A percentile compares a stretch with the other conserved stretches of the same genome.
Conservation (phyloP, 2,113 vertebrate species). For the Micronycteris hirsuta region DNA sequence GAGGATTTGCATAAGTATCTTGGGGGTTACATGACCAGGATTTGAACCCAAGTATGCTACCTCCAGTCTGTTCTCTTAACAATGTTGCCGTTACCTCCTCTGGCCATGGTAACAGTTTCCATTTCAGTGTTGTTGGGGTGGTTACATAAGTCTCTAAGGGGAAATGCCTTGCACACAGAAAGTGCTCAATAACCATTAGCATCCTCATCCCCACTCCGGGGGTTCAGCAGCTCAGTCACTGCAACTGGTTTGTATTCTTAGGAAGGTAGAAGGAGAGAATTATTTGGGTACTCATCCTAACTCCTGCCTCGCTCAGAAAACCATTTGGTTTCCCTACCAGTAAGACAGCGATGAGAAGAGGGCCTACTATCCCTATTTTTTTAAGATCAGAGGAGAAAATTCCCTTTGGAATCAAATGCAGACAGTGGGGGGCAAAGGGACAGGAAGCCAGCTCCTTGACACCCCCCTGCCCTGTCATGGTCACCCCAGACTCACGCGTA, state of each 20-base stretch:
- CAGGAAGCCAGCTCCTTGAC: neutral
- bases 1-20: neutral
- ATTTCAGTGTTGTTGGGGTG: neutral
- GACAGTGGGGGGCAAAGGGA: neutral
- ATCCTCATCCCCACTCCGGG: neutral
- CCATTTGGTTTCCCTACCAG: neutral
- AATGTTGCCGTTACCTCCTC: neutral
- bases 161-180: neutral
- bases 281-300: neutral
- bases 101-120: neutral
- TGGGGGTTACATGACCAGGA: neutral
- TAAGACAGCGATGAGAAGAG: constrained; percentile 8
- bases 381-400: constrained; percentile 36
- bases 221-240: neutral
- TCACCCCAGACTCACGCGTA: constrained; percentile 69
- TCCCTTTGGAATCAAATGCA: constrained; percentile 9
- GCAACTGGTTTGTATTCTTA: constrained; percentile 20
- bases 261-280: neutral
- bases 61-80: neutral
- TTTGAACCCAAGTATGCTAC: neutral
- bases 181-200: neutral
- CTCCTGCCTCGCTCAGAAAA: constrained; percentile 24
- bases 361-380: neutral
- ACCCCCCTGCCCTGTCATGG: neutral
- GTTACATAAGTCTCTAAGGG: neutral